phyloP scores from a whole-genome alignment of 2,888 invertebrate genomes.

The Aporophyla lueneburgensis region DNA sequence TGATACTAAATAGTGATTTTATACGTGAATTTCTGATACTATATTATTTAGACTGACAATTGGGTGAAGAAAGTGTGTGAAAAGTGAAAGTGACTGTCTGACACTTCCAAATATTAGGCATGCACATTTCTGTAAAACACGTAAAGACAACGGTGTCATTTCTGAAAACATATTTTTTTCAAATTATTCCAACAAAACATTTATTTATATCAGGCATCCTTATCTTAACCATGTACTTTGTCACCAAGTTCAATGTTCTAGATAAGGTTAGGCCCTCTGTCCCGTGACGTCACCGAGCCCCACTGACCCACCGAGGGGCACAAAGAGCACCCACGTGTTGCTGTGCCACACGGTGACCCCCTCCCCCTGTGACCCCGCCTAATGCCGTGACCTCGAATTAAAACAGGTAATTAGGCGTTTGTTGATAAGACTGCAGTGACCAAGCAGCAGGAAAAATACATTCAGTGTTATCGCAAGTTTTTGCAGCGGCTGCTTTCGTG shows the following conservation, averaged over 20 bases:
- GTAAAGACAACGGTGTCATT: neutral
- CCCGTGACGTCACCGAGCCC: slow-evolving; percentile 13
- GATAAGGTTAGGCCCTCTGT: slow-evolving; percentile 34
- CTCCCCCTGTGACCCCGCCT: neutral
- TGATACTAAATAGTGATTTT: too few species aligned
- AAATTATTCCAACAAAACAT: neutral
- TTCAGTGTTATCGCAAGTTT: slow-evolving; percentile 13
- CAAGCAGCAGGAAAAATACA: slow-evolving; percentile 34
- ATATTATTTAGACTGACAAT: too few species aligned
- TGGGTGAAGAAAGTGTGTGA: too few species aligned
- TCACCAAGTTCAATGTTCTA: slow-evolving; percentile 57
- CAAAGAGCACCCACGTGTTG: slow-evolving; percentile 57
- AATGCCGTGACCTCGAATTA: slow-evolving; percentile 39
- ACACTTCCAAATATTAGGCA: neutral
- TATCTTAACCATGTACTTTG: slow-evolving; percentile 27
- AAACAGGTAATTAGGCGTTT: slow-evolving; percentile 54
- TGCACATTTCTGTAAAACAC: neutral
- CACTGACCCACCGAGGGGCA: slow-evolving; percentile 47
- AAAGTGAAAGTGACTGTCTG: neutral
- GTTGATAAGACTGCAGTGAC: slow-evolving; percentile 41
- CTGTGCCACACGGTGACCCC: slow-evolving; percentile 1
- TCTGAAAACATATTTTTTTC: neutral
- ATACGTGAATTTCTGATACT: too few species aligned
- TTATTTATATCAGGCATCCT: neutral
- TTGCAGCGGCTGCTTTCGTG: slow-evolving; percentile 32